Base-by-base conservation (phyloP, 2,797 vertebrate species). In the Alfaro cultratus region DNA sequence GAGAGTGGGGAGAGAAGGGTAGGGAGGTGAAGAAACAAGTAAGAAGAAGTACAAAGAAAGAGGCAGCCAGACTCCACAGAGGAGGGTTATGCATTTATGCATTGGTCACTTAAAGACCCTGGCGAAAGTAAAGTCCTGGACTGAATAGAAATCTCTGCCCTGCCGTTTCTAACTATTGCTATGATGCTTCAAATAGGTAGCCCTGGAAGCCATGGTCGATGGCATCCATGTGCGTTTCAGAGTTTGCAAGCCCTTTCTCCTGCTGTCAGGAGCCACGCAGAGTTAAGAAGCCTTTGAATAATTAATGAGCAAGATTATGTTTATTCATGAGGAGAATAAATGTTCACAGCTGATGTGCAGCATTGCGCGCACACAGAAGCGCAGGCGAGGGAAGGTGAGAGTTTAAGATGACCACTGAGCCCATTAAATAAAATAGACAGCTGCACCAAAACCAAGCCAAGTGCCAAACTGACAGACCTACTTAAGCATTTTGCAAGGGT, bases 201-300 rank as follows among this genome's bases (percentile, higher is more conserved):
- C 87, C 91, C 81, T 87, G 90, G 91, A 93, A 94, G 92, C 92
- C 88, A 79, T 78, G 80, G 90, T 88, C 29, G 12, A 60, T 47
- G 57, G 82, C 41, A 21, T 74, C 77, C 53, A 10, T 64, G 87
- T 47, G 74, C 64, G 47, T 70, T 76, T 77, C 46, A 46, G 82
- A 39, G 78, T 68, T 53, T 75, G 81, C 26, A 72, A 92, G 91
- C 87, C 90, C 88, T 94, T 93, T 91, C 86, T 92, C 93, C 92
- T 81, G 93, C 93, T 93, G 93, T 93, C 93, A 95, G 91, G 90
- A 94, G 85, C 90, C 88, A 89, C 83, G 89, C 89, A 36, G 94
- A 90, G 94, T 95, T 94, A 95, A 93, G 92, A 95, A 74, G 78
- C 77, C 85, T 89, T 90, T 96, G 93, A 94, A 96, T 96, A 94